Percentiles rank a stretch among this genome's conserved stretches.
Conservation (phyloP, 2,888 invertebrate genomes). For the Pandemis cinnamomeana region DNA sequence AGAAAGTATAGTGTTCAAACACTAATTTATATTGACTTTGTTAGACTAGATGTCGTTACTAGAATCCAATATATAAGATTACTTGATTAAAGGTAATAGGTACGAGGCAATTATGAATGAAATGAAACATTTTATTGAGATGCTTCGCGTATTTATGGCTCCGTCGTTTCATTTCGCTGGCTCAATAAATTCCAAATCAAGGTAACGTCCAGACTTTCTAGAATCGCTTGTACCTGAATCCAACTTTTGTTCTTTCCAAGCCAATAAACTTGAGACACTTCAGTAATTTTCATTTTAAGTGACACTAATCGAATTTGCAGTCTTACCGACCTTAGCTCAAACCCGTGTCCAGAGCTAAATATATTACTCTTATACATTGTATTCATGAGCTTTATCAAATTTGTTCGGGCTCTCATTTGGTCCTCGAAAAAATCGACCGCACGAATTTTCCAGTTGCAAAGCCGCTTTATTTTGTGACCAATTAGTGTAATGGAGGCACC, state of each 20-base stretch:
- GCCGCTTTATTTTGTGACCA: slow-evolving; percentile 26
- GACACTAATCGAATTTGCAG: background rate
- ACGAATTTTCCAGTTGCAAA: slow-evolving; percentile 15
- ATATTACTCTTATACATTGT: background rate
- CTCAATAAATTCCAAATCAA: slow-evolving; percentile 4
- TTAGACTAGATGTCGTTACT: no score
- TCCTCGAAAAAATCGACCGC: slow-evolving; percentile 24
- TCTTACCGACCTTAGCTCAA: background rate
- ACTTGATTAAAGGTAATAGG: background rate
- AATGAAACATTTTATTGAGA: background rate
- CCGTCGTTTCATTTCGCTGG: slow-evolving; percentile 1
- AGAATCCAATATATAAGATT: no score
- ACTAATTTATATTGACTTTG: no score
- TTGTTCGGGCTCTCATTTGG: slow-evolving; percentile 8
- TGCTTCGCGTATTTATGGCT: slow-evolving; percentile 3
- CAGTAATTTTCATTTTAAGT: background rate
- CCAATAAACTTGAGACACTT: background rate
- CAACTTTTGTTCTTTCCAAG: background rate
- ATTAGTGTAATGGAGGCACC: slow-evolving; percentile 34
- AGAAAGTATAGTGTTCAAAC: no score
- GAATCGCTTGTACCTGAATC: background rate
- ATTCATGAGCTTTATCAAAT: slow-evolving; percentile 16
- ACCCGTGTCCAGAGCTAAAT: no score
- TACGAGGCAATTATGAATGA: background rate
- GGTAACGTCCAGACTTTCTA: background rate